Base-by-base conservation (phyloP, 2,113 vertebrate species). In the Pseudorasbora parva region DNA sequence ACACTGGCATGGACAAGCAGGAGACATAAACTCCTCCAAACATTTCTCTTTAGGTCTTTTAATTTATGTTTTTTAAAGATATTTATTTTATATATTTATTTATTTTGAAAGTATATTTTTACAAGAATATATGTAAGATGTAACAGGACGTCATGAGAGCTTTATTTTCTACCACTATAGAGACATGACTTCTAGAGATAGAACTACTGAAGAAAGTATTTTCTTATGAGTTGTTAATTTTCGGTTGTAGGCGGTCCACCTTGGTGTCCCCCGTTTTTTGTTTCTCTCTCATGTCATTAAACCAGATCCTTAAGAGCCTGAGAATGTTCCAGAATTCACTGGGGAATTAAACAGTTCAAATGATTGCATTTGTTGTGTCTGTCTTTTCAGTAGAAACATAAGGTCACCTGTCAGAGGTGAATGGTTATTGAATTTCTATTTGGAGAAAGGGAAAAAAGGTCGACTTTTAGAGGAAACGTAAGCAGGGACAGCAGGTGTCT, bases 41-140 rank as follows among this genome's bases (percentile, higher is more conserved):
- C 33, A 49, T 83, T 78, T 82, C 56, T 66, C 90, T 92, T 89
- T 69, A 75, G 71, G 57, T 66, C 69, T 49, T 84, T 87, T 92
- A 92, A 95, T 94, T 94, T 94, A 94, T 94, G 87, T 89, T 75
- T 88, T 90, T 91, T 89, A 91, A 88, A 92, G 83, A 93, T 94
- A 94, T 94, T 94, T 95, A 94, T 95, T 94, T 94, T 92, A 93
- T 93, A 94, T 93, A 94, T 94, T 94, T 93, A 95, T 95, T 95
- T 94, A 94, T 94, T 94, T 93, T 90, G 78, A 94, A 92, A 94
- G 89, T 94, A 91, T 94, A 94, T 95, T 95, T 95, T 94, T 94
- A 88, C 93, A 93, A 90, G 82, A 92, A 91, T 92, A 92, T 82
- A 79, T 86, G 49, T 83, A 76, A 86, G 85, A 82, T 85, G 88